Evolutionary conservation across 1,140 invertebrate genomes (phyloP).

Genomic region (Monochamus saltuarius): DNA sequence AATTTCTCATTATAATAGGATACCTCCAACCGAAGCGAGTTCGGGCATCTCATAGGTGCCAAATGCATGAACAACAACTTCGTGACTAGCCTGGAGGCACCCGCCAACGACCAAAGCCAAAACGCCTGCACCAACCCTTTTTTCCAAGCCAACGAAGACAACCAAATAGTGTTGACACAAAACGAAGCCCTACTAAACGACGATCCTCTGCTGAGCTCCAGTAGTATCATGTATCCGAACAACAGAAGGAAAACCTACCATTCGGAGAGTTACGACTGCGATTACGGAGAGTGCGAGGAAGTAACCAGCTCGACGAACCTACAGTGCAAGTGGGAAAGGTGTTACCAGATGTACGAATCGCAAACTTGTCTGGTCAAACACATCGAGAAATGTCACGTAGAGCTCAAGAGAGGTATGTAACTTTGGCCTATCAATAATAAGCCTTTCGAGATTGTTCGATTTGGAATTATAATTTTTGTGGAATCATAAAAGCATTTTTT

Average conservation of each 20-base stretch:
- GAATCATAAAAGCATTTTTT: no score
- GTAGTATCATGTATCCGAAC: conserved; percentile 20
- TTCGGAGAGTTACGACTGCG: background rate
- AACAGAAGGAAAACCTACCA: background rate
- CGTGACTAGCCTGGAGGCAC: conserved; percentile 5
- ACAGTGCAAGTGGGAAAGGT: conserved; percentile 83
- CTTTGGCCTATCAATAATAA: no score
- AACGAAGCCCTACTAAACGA: conserved; percentile 43
- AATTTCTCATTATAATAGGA: no score
- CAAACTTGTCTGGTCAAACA: conserved; percentile 83
- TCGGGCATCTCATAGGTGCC: conserved; percentile 37
- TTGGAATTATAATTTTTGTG: no score
- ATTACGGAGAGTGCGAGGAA: conserved; percentile 18
- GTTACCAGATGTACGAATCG: conserved; percentile 73
- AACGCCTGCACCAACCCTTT: conserved; percentile 2
- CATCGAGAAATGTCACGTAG: conserved; percentile 89
- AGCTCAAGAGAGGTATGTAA: conserved; percentile 67
- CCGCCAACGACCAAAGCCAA: conserved; percentile 4
- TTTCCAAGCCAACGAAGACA: conserved; percentile 26
- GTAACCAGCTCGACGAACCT: conserved; percentile 17
- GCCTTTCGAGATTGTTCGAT: no score
- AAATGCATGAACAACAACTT: conserved; percentile 26
- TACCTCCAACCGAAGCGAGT: conserved; percentile 27
- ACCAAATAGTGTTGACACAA: conserved; percentile 43
- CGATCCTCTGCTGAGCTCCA: conserved; percentile 41